Evolutionary conservation across 2,888 invertebrate species (phyloP), one percentile per base, ranked within the genome.

Genomic region (Cabera pusaria): DNA sequence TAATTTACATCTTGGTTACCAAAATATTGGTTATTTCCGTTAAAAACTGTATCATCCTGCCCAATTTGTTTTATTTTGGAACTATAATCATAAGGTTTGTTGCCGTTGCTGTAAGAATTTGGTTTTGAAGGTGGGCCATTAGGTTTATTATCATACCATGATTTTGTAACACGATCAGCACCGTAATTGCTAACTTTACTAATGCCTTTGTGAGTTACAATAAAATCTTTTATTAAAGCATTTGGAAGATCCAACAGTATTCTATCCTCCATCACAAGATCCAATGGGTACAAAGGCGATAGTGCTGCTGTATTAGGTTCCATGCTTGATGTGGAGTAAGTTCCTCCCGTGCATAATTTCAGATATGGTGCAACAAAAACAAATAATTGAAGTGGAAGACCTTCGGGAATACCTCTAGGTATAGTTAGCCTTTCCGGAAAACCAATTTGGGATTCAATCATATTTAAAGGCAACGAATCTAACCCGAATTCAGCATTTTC

Each of bases 281-380:
- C 95, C 64, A 95, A 90, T 17, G 95, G 95, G 88, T 92, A 96
- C n/a, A 93, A 93, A 55, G 56, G 94, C 72, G 69, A 90, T 32
- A 80, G 50, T 33, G 73, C 61, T 7, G 72, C 77, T 5, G 62
- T 54, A 51, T 86, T 87, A n/a, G 90, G 62, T 79, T 90, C 62
- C 18, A 60, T 55, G 33, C 43, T 75, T 39, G 54, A 40, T 66
- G 75, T 59, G 88, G 92, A 49, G 84, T 73, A 55, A n/a, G 56
- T 20, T 9, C 75, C 64, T 21, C 52, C 53, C 4, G 64, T 12
- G 41, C 59, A 51, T 19, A 68, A 54, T 65, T 87, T 73, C 50
- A 90, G 59, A 52, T 57, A 87, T 26, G 93, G 92, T 22, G 90
- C 90, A 27, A 93, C 78, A 56, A 93, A 91, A 42, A 92, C 90